Evolutionary conservation across 2,113 vertebrate genomes (phyloP).

Genomic region (Cynocephalus volans): DNA sequence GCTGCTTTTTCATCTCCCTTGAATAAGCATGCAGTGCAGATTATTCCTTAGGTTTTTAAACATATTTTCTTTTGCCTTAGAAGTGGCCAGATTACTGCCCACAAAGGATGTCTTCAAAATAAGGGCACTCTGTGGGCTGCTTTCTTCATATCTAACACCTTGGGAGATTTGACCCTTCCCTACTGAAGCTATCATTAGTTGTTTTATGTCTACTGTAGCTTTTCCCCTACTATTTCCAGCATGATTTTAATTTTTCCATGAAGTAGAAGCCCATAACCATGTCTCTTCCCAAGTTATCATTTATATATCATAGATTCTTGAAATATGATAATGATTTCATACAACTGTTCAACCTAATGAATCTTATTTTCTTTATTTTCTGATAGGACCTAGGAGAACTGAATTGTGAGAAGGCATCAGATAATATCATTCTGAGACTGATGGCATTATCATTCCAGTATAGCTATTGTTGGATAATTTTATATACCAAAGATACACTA

Average conservation of each 20-base stretch:
- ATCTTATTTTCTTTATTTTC: slow-evolving; percentile 70
- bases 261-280: neutral
- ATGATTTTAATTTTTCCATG: slow-evolving; percentile 48
- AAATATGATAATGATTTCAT: slow-evolving; percentile 27
- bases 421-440: slow-evolving; percentile 92
- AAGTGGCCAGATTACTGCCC: neutral
- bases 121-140: neutral
- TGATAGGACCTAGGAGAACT: slow-evolving; percentile 92
- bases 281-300: slow-evolving; percentile 37
- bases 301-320: neutral
- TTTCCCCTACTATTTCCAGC: neutral
- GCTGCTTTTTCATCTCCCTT: slow-evolving; percentile 33
- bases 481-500: slow-evolving; percentile 89
- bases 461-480: slow-evolving; percentile 94
- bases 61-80: neutral
- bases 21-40: neutral
- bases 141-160: neutral
- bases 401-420: slow-evolving; percentile 89
- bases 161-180: neutral
- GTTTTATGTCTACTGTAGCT: slow-evolving; percentile 6
- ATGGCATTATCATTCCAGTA: slow-evolving; percentile 95
- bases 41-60: slow-evolving; percentile 34
- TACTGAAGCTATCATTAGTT: neutral
- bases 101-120: neutral
- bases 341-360: slow-evolving; percentile 61